Evolutionary conservation across 1,140 invertebrate genomes (phyloP).

Genomic region (Platorchestia sp.): DNA sequence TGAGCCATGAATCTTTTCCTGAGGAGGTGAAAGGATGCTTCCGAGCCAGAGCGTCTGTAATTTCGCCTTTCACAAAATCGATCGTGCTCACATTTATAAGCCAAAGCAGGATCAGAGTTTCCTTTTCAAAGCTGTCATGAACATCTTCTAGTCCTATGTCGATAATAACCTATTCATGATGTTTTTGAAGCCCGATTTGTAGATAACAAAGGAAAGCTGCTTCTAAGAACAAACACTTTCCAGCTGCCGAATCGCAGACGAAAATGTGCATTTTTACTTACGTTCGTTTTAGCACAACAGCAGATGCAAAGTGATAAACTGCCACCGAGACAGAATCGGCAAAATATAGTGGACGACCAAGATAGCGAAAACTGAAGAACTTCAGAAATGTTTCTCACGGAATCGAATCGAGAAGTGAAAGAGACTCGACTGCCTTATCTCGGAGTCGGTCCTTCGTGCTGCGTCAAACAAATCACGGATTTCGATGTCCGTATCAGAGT

Average conservation of each 20-base stretch:
- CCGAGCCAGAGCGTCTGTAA: neutral
- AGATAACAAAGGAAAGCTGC: neutral
- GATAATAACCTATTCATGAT: neutral
- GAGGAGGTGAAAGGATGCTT: constrained; percentile 43
- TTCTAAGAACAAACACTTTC: neutral
- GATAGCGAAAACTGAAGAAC: neutral
- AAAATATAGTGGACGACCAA: neutral
- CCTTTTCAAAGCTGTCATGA: neutral
- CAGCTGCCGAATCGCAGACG: neutral
- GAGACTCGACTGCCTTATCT: neutral
- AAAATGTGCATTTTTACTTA: neutral
- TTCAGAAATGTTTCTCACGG: neutral
- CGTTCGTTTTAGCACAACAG: neutral
- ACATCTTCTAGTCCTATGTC: neutral
- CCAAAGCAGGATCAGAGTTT: neutral
- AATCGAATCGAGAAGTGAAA: neutral
- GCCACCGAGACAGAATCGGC: neutral
- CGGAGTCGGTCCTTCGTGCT: neutral
- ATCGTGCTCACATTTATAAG: neutral
- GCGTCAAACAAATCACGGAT: neutral
- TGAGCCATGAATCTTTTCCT: constrained; percentile 33
- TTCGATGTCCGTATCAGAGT: neutral
- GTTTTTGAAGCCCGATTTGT: neutral
- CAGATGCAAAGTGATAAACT: neutral
- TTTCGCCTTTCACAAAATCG: constrained; percentile 24